phyloP scores from a whole-genome alignment of 1,140 invertebrate genomes.

The Bombus picipes region DNA sequence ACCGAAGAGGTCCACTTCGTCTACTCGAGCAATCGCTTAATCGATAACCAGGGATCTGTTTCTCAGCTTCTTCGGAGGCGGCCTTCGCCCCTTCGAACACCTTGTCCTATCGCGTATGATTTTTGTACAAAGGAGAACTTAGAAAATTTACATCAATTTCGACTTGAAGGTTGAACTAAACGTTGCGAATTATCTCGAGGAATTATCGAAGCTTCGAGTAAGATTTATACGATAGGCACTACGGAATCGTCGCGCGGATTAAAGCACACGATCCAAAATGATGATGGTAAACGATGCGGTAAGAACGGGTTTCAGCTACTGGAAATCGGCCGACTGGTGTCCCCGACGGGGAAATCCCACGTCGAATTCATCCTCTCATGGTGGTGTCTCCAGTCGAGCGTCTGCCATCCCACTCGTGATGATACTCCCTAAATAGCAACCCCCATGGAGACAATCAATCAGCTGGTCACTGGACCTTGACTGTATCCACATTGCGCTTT shows the following conservation, averaged over 20 bases:
- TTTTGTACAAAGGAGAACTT: no score
- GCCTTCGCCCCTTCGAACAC: background rate
- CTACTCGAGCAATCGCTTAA: conserved; percentile 39
- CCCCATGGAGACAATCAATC: conserved; percentile 82
- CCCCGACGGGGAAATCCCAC: conserved; percentile 8
- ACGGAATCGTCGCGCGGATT: background rate
- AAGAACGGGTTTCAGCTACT: background rate
- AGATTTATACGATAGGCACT: no score
- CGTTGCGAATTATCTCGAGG: no score
- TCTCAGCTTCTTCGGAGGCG: background rate
- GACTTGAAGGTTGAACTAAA: no score
- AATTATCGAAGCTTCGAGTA: background rate
- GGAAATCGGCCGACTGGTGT: conserved; percentile 21
- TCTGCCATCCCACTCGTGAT: conserved; percentile 73
- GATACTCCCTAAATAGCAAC: conserved; percentile 80
- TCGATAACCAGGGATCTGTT: conserved; percentile 45
- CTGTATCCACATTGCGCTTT: conserved; percentile 82
- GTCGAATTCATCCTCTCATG: conserved; percentile 46
- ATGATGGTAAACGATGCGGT: conserved; percentile 1
- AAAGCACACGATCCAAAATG: background rate
- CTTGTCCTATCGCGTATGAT: no score
- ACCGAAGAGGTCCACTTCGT: conserved; percentile 65
- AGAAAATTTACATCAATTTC: background rate
- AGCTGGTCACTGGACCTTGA: conserved; percentile 81
- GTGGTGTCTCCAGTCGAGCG: conserved; percentile 49